phyloP scores from a whole-genome alignment of 92 coral and sea anemone genomes.

The Micromussa lordhowensis region DNA sequence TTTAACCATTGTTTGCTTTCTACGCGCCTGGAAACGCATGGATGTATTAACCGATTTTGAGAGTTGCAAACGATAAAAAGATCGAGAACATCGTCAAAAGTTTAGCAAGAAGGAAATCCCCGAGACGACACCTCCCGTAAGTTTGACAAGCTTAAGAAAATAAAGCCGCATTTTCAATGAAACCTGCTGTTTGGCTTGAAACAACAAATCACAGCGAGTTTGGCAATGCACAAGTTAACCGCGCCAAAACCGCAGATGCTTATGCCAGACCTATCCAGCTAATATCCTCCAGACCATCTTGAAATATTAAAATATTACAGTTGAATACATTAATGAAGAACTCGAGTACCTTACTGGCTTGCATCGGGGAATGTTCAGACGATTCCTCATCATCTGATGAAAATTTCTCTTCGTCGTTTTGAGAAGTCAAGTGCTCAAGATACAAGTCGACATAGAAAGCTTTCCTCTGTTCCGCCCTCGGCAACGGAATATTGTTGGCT shows the following conservation, averaged over 20 bases:
- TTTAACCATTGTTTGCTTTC: neutral
- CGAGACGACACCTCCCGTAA: neutral
- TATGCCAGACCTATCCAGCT: neutral
- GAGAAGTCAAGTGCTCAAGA: constrained; percentile 83
- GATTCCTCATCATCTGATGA: constrained; percentile 92
- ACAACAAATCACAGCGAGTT: constrained; percentile 35
- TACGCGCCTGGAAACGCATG: no score
- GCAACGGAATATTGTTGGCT: constrained; percentile 80
- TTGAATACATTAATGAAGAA: constrained; percentile 4
- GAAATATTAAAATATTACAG: constrained; percentile 26
- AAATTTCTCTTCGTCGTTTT: constrained; percentile 50
- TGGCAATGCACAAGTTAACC: constrained; percentile 19
- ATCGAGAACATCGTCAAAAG: neutral
- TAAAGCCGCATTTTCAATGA: constrained; percentile 41
- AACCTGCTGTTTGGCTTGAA: constrained; percentile 29
- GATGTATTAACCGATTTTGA: neutral
- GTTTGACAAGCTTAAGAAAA: constrained; percentile 21
- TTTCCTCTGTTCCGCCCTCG: constrained; percentile 86
- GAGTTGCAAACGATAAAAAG: neutral
- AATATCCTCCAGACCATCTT: neutral
- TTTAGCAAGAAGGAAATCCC: neutral
- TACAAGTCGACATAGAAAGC: constrained; percentile 88
- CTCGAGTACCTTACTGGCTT: constrained; percentile 61
- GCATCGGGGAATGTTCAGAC: constrained; percentile 49
- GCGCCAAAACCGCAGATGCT: constrained; percentile 37